A percentile compares a stretch with the other conserved stretches of the same genome.
phyloP scores from a whole-genome alignment of 2,888 invertebrate genomes.

The Girardia tigrina region DNA sequence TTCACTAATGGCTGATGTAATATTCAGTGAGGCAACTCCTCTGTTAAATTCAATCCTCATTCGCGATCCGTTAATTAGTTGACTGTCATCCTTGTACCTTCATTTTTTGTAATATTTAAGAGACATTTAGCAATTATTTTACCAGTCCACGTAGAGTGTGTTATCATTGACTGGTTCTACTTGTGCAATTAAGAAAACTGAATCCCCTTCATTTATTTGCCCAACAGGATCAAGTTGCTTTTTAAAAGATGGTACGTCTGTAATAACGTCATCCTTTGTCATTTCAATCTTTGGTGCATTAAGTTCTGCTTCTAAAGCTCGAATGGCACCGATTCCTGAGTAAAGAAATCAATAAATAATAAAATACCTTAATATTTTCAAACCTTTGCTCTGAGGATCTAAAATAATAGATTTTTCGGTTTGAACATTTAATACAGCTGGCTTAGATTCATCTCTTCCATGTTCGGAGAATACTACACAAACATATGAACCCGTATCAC shows the following conservation, averaged over 20 bases:
- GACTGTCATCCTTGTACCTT: slow-evolving; percentile 32
- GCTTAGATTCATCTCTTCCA: slow-evolving; percentile 61
- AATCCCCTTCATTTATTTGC: slow-evolving; percentile 64
- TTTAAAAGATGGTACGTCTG: slow-evolving; percentile 2
- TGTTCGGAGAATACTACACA: slow-evolving; percentile 82
- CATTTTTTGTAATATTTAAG: neutral
- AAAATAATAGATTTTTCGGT: neutral
- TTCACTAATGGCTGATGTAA: slow-evolving; percentile 81
- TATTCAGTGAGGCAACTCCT: slow-evolving; percentile 85
- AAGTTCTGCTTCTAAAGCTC: slow-evolving; percentile 63
- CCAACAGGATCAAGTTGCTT: slow-evolving; percentile 30
- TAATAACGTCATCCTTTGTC: neutral
- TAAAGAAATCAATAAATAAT: neutral
- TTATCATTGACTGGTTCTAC: slow-evolving; percentile 84
- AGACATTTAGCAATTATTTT: no score
- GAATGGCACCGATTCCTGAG: slow-evolving; percentile 71
- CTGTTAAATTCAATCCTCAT: slow-evolving; percentile 93
- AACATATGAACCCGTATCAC: slow-evolving; percentile 86
- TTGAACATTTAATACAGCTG: neutral
- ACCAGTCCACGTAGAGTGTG: slow-evolving; percentile 82
- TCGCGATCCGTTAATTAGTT: slow-evolving; percentile 51
- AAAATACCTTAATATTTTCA: neutral
- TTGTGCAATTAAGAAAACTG: slow-evolving; percentile 73
- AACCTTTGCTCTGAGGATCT: neutral
- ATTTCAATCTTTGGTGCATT: slow-evolving; percentile 49